Conservation (phyloP, 2,113 vertebrate genomes). For the Penelope pileata region DNA sequence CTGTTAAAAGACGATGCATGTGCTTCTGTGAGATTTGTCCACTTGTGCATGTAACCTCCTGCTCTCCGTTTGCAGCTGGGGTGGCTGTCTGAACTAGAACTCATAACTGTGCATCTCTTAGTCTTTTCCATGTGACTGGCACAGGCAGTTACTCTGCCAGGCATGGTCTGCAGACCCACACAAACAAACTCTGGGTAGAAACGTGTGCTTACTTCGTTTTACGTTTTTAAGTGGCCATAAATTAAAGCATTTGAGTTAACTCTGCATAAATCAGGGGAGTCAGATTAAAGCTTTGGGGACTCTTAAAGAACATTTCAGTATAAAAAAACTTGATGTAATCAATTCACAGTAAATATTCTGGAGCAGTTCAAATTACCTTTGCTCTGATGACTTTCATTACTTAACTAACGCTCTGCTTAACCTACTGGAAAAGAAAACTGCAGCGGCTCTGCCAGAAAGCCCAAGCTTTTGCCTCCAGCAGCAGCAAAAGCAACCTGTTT, state of each 20-base stretch:
- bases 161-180: fast-evolving
- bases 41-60: not conserved
- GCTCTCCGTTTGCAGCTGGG: not conserved
- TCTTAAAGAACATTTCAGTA: not conserved
- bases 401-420: not conserved
- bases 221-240: not conserved
- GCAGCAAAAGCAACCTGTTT: not conserved
- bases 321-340: not conserved
- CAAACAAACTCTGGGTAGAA: not conserved
- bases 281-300: not conserved
- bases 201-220: not conserved
- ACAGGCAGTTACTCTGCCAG: not conserved
- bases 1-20: not conserved
- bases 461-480: not conserved
- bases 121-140: not conserved
- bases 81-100: not conserved
- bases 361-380: not conserved
- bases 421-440: not conserved
- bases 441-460: not conserved
- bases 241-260: not conserved
- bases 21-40: not conserved
- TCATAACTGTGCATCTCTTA: not conserved
- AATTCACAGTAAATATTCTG: not conserved
- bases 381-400: not conserved
- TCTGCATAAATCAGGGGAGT: not conserved